Percentiles rank a stretch among this genome's conserved stretches.
Evolutionary conservation across 2,888 invertebrate species (phyloP).

Genomic region (Hemistola chrysoprasaria): DNA sequence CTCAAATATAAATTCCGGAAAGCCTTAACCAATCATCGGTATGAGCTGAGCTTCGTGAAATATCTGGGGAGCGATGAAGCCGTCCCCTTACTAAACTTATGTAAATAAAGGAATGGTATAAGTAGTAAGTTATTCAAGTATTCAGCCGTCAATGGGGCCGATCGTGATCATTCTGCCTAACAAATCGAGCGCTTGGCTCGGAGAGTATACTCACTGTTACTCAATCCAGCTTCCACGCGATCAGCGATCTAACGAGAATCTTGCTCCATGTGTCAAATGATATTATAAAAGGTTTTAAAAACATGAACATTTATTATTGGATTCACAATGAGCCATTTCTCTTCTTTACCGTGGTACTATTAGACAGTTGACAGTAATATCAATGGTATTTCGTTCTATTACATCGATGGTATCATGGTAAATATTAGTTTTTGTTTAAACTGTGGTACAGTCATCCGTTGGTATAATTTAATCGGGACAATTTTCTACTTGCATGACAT

Average conservation of each 20-base stretch:
- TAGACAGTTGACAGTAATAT: too few relatives aligned
- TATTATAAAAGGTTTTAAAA: slow-evolving; percentile 37
- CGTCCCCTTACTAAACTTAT: slow-evolving; percentile 27
- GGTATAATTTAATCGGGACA: too few relatives aligned
- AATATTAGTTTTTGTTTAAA: too few relatives aligned
- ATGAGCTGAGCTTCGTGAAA: slow-evolving; percentile 11
- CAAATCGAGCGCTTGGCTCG: slow-evolving; percentile 47
- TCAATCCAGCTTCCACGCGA: slow-evolving; percentile 45
- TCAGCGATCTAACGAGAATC: slow-evolving; percentile 33
- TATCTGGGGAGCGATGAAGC: slow-evolving; percentile 16
- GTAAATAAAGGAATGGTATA: slow-evolving; percentile 33
- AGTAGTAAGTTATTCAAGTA: slow-evolving; percentile 47
- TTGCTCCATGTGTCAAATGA: slow-evolving; percentile 30
- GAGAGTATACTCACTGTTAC: slow-evolving; percentile 41
- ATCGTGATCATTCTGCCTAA: slow-evolving; percentile 47
- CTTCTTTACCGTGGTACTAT: too few relatives aligned
- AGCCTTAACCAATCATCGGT: slow-evolving; percentile 16
- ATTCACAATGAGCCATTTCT: too few relatives aligned
- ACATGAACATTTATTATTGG: slow-evolving; percentile 19
- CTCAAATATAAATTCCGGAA: slow-evolving; percentile 12
- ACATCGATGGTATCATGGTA: too few relatives aligned
- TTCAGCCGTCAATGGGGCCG: slow-evolving; percentile 44
- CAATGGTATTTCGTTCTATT: too few relatives aligned
- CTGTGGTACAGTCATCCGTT: too few relatives aligned
- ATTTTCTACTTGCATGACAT: too few relatives aligned